Percentiles rank a stretch among this genome's conserved stretches.
These are phyloP conservation scores for Eupristina koningsbergeri DNA, from an alignment of 1,140 invertebrate genomes.

Conservation along the genomic window DNA sequence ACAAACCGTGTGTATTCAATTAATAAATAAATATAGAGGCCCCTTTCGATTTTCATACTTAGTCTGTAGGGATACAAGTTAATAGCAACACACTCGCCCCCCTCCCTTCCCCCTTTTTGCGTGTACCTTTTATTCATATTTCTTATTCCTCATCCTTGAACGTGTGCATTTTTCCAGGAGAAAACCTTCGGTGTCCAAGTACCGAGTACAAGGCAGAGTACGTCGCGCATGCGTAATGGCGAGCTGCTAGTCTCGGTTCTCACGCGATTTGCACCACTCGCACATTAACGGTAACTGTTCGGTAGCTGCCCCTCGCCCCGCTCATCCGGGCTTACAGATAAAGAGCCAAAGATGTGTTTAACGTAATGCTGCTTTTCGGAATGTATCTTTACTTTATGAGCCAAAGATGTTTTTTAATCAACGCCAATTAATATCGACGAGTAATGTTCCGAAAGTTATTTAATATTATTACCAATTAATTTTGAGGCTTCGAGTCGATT, in stretches of 20 bases:
- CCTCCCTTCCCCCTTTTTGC: not conserved
- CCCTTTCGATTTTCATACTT: no score
- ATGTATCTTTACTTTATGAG: not conserved
- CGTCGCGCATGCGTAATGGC: constrained; percentile 33
- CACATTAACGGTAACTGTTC: not conserved
- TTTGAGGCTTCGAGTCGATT: no score
- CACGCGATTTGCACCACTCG: constrained; percentile 35
- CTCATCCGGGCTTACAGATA: not conserved
- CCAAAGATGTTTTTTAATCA: not conserved
- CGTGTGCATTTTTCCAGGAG: not conserved
- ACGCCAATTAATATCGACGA: not conserved
- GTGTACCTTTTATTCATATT: not conserved
- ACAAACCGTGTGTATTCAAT: not conserved
- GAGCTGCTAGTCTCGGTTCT: constrained; percentile 7
- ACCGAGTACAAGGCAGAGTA: no score
- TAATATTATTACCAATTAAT: no score
- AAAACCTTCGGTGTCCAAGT: not conserved
- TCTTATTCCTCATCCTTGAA: not conserved
- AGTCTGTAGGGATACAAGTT: not conserved
- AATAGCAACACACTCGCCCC: not conserved
- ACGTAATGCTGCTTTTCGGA: constrained; percentile 8
- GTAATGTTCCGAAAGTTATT: no score
- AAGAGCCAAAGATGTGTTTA: not conserved
- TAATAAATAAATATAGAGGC: not conserved
- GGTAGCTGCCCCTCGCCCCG: not conserved